phyloP scores from a whole-genome alignment of 2,113 vertebrate genomes.

The Centropus bengalensis region DNA sequence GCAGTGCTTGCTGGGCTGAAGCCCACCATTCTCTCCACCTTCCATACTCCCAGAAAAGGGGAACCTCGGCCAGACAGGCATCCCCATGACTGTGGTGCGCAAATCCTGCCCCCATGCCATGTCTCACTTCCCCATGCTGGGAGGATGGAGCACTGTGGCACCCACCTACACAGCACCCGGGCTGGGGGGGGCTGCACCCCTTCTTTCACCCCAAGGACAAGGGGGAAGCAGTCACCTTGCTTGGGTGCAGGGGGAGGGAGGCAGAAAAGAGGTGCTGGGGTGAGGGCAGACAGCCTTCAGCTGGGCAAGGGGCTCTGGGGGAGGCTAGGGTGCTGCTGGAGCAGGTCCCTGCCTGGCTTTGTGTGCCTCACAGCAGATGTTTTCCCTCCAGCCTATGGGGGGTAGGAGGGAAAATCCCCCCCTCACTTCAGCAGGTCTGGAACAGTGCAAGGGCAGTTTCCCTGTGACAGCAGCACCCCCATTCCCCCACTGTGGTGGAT shows the following conservation, averaged over 20 bases:
- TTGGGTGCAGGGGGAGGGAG: background rate
- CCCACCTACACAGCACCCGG: rapidly evolving
- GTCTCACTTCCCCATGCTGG: background rate
- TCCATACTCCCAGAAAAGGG: background rate
- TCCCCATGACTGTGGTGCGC: rapidly evolving
- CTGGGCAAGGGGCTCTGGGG: background rate
- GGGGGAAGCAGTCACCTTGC: background rate
- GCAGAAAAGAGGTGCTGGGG: background rate
- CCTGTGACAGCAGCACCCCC: background rate
- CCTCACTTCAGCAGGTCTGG: rapidly evolving
- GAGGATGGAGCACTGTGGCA: background rate
- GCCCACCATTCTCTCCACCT: rapidly evolving
- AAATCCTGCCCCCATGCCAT: background rate
- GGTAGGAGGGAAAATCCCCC: background rate
- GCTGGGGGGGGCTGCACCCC: background rate
- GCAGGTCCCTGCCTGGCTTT: background rate
- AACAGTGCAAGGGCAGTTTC: rapidly evolving
- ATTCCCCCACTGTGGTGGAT: rapidly evolving
- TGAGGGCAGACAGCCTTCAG: background rate
- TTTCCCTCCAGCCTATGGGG: background rate
- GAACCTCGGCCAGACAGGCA: background rate
- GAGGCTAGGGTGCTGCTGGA: background rate
- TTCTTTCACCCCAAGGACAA: background rate
- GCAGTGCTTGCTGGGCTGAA: background rate
- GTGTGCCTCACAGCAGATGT: background rate